Percentiles rank a stretch among this genome's conserved stretches.
Conservation (phyloP, 2,797 vertebrate species). For the Sebastes glaucus region DNA sequence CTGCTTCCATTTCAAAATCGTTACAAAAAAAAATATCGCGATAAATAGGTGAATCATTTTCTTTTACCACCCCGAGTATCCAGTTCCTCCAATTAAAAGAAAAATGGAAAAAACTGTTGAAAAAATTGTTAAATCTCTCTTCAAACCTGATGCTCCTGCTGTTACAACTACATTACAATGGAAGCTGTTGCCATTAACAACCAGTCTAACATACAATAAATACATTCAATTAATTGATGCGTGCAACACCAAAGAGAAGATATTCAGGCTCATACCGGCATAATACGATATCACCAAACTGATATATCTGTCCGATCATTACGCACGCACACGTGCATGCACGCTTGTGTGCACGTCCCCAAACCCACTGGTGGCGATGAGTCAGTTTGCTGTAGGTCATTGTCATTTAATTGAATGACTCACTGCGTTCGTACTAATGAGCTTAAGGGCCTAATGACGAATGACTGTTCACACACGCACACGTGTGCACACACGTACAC, state of each 20-base stretch:
- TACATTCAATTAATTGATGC: neutral
- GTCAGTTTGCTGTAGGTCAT: slow-evolving; percentile 49
- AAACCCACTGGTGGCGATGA: slow-evolving; percentile 12
- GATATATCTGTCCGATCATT: neutral
- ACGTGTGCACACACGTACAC: neutral
- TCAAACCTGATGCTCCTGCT: neutral
- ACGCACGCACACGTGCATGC: neutral
- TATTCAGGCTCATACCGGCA: neutral
- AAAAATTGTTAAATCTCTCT: neutral
- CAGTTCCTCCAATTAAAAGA: neutral
- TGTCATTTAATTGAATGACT: slow-evolving; percentile 65
- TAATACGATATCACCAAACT: neutral
- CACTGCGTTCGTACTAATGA: slow-evolving; percentile 45
- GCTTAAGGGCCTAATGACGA: slow-evolving; percentile 56
- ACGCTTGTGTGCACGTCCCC: neutral
- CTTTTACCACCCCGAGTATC: too few relatives aligned
- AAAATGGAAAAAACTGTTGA: neutral
- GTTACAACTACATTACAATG: neutral
- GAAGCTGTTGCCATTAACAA: neutral
- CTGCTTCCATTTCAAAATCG: too few relatives aligned
- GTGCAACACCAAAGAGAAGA: neutral
- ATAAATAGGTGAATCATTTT: too few relatives aligned
- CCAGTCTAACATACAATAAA: neutral
- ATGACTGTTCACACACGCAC: slow-evolving; percentile 20
- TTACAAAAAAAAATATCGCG: too few relatives aligned